These are phyloP conservation scores for Zhuqinia jingwanae DNA, from an alignment of 2,888 invertebrate species.

Conservation along the genomic window DNA sequence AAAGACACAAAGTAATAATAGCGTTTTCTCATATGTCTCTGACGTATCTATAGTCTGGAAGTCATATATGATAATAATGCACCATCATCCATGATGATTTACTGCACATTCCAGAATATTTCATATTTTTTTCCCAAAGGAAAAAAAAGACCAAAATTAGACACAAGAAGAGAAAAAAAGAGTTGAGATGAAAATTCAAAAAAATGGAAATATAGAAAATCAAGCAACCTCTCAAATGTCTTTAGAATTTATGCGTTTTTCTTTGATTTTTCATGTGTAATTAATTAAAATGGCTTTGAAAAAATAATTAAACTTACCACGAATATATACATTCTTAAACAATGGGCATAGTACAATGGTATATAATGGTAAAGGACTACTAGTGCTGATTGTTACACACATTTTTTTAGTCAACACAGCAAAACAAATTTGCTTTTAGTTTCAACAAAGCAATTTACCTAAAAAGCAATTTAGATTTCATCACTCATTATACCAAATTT, in stretches of 20 bases:
- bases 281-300: constrained; percentile 4
- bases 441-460: background rate
- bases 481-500: too few relatives aligned
- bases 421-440: too few relatives aligned
- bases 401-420: too few relatives aligned
- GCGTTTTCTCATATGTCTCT: constrained; percentile 24
- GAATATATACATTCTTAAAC: background rate
- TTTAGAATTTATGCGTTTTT: background rate
- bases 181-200: background rate
- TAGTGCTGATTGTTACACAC: too few relatives aligned
- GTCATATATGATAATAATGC: constrained; percentile 9
- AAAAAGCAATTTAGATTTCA: constrained; percentile 1
- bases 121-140: constrained; percentile 55
- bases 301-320: background rate
- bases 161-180: background rate
- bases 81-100: constrained; percentile 42
- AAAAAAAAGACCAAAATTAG: constrained; percentile 16
- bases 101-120: constrained; percentile 34
- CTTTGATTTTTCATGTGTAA: constrained; percentile 42
- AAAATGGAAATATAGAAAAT: background rate
- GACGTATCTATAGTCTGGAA: background rate
- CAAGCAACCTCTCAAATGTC: background rate
- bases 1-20: background rate
- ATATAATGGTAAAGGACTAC: too few relatives aligned
- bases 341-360: too few relatives aligned